A percentile compares a stretch with the other conserved stretches of the same genome.
These are phyloP conservation scores for Drosophila kurseongensis DNA, from an alignment of 1,140 invertebrate genomes.

Conservation along the genomic window DNA sequence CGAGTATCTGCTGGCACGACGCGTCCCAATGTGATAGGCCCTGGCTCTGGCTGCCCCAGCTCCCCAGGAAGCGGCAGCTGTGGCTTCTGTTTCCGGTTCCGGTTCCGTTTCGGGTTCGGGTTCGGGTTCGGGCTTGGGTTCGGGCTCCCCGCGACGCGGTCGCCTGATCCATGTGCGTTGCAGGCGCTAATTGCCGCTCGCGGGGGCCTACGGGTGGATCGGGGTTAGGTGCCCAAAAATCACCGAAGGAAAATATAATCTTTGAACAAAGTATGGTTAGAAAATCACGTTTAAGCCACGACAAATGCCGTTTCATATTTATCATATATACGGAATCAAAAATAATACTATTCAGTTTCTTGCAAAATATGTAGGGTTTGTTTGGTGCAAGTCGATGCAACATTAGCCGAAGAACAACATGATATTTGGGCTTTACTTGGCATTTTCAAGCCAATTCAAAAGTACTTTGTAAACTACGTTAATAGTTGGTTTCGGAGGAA, in stretches of 20 bases:
- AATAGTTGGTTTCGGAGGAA: too few relatives aligned
- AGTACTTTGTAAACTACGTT: too few relatives aligned
- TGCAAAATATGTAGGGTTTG: too few relatives aligned
- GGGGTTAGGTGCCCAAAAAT: background rate
- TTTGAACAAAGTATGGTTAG: background rate
- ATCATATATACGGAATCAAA: too few relatives aligned
- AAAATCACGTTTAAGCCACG: background rate
- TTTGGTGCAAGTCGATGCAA: too few relatives aligned
- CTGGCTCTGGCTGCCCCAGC: conserved; percentile 24
- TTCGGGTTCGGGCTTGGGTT: conserved; percentile 1
- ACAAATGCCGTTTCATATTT: background rate
- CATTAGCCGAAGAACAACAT: too few relatives aligned
- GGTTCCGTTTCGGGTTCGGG: conserved; percentile 1
- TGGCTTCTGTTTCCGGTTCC: conserved; percentile 33
- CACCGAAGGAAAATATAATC: background rate
- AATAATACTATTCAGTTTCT: too few relatives aligned
- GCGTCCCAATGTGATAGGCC: conserved; percentile 85
- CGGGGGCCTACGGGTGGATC: conserved; percentile 3
- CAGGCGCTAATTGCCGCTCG: conserved; percentile 30
- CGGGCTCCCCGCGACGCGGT: conserved; percentile 17
- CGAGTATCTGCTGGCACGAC: conserved; percentile 94
- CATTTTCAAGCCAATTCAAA: too few relatives aligned
- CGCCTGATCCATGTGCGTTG: conserved; percentile 41
- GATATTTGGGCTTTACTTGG: too few relatives aligned
- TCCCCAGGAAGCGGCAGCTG: conserved; percentile 20